Percentiles rank a stretch among this genome's conserved stretches.
Evolutionary conservation across 2,797 vertebrate genomes (phyloP).

Genomic region (Tadarida brasiliensis): DNA sequence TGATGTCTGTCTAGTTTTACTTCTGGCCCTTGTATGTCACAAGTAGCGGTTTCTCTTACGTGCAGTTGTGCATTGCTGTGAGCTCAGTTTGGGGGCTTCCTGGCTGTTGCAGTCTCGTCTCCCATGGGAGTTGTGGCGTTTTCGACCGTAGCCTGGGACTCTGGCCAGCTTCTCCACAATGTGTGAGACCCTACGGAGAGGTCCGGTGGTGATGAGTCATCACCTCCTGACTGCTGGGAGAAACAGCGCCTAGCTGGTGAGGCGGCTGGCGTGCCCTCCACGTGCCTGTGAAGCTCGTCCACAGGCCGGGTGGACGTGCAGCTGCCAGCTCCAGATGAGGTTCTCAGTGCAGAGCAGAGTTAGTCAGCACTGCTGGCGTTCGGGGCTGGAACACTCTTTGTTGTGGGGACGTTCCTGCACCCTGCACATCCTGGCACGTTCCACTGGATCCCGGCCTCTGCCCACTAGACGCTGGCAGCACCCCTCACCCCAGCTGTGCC

Average conservation of each 20-base stretch:
- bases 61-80: not conserved
- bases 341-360: not conserved
- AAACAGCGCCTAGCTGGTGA: not conserved
- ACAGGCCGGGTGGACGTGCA: not conserved
- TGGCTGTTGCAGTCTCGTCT: not conserved
- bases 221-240: not conserved
- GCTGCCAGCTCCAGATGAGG: not conserved
- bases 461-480: not conserved
- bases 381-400: not conserved
- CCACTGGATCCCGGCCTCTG: not conserved
- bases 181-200: not conserved
- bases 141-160: accelerated
- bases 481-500: not conserved
- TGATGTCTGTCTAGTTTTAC: not conserved
- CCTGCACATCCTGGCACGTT: not conserved
- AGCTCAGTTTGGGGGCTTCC: not conserved
- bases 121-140: not conserved
- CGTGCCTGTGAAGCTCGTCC: not conserved
- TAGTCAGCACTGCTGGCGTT: not conserved
- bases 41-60: not conserved
- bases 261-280: not conserved
- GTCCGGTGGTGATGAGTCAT: too few species aligned
- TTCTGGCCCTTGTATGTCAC: not conserved
- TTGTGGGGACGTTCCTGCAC: not conserved
- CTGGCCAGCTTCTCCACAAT: not conserved